These are phyloP conservation scores for Gymnarchus niloticus DNA, from an alignment of 2,113 vertebrate genomes.

Conservation along the genomic window DNA sequence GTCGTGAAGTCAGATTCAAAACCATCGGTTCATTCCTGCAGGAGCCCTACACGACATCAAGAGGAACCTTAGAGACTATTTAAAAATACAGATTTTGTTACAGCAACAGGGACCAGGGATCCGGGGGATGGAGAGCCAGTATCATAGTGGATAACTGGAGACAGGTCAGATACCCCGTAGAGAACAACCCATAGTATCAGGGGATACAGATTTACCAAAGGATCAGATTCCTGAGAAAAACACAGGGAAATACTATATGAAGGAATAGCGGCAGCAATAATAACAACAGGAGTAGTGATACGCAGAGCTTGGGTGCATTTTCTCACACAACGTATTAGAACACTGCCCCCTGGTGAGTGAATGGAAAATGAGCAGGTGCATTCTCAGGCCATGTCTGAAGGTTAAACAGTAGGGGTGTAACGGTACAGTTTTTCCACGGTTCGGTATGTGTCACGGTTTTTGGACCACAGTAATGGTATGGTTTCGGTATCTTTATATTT, in stretches of 20 bases:
- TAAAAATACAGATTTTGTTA: not conserved
- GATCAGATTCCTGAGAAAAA: conserved; percentile 31
- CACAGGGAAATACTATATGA: conserved; percentile 24
- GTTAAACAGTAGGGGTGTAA: not conserved
- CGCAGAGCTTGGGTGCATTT: too few relatives aligned
- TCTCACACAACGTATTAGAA: not conserved
- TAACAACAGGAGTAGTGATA: not conserved
- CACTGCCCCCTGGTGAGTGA: not conserved
- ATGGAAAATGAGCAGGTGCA: not conserved
- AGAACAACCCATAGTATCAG: not conserved
- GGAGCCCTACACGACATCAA: not conserved
- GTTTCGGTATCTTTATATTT: too few relatives aligned
- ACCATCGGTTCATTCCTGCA: not conserved
- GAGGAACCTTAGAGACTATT: not conserved
- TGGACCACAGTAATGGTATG: too few relatives aligned
- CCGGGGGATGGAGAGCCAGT: not conserved
- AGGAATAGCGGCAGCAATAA: not conserved
- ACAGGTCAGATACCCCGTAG: conserved; percentile 16
- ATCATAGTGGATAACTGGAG: conserved; percentile 28
- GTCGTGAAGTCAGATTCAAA: not conserved
- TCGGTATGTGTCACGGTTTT: too few relatives aligned
- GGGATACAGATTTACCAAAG: conserved; percentile 13
- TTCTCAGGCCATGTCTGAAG: too few relatives aligned
- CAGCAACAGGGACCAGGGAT: not conserved
- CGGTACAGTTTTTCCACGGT: too few relatives aligned